These are phyloP conservation scores for Accipiter cooperii DNA, from an alignment of 2,113 vertebrate genomes.

Conservation along the genomic window DNA sequence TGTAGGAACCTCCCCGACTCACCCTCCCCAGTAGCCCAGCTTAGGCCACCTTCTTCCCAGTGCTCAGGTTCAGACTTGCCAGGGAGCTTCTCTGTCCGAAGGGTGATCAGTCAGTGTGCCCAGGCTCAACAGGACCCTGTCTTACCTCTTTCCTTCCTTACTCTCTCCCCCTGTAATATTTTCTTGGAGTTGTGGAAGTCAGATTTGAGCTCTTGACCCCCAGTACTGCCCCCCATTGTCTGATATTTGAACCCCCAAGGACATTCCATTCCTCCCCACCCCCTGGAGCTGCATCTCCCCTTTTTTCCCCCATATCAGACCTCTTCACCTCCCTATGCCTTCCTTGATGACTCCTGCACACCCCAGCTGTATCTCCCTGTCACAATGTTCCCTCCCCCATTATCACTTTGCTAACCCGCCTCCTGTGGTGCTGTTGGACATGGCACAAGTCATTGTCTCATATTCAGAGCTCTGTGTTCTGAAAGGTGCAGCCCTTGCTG, in stretches of 20 bases:
- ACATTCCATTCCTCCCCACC: no score
- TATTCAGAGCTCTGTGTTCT: not conserved
- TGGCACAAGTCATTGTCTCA: not conserved
- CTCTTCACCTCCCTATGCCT: not conserved
- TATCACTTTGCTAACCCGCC: not conserved
- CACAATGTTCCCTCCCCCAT: not conserved
- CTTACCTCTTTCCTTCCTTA: not conserved
- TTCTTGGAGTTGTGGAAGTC: not conserved
- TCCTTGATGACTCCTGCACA: not conserved
- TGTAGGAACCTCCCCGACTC: not conserved
- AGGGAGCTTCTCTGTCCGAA: not conserved
- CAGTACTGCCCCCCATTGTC: rapidly evolving
- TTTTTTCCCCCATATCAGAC: not conserved
- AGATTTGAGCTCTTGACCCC: not conserved
- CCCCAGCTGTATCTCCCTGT: not conserved
- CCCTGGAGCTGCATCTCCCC: not conserved
- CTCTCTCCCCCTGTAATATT: not conserved
- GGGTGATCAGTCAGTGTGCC: not conserved
- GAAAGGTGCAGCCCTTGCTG: rapidly evolving
- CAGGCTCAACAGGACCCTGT: not conserved
- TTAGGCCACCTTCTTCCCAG: not conserved
- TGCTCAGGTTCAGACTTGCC: not conserved
- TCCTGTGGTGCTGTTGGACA: not conserved
- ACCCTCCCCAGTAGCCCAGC: not conserved
- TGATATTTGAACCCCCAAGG: not conserved